Percentiles rank a stretch among this genome's conserved stretches.
Conservation (phyloP, 2,113 vertebrate species). For the Cololabis saira region DNA sequence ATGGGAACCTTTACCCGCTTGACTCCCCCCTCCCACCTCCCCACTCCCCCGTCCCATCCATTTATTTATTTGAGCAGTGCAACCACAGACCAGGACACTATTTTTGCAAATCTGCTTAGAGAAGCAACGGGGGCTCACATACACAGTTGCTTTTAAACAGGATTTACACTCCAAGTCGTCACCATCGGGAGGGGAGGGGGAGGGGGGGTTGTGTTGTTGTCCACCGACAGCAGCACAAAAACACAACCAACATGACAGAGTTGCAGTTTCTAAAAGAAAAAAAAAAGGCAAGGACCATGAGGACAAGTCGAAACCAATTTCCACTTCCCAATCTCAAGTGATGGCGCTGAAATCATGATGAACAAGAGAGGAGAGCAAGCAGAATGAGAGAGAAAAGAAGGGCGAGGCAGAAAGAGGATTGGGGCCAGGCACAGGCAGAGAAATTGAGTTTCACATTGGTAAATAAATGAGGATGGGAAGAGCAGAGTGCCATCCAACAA, state of each 20-base stretch:
- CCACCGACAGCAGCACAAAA: constrained; percentile 38
- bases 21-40: constrained; percentile 24
- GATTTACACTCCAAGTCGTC: constrained; percentile 66
- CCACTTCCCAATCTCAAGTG: constrained; percentile 51
- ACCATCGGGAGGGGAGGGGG: constrained; percentile 37
- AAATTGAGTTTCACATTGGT: constrained; percentile 71
- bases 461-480: constrained; percentile 70
- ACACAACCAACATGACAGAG: neutral
- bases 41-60: constrained; percentile 36
- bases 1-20: constrained; percentile 56
- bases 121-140: constrained; percentile 47
- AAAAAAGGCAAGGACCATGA: constrained; percentile 44
- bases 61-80: constrained; percentile 54
- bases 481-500: constrained; percentile 58
- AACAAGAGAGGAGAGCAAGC: constrained; percentile 41
- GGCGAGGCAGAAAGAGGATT: constrained; percentile 37
- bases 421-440: constrained; percentile 50
- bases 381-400: constrained; percentile 35
- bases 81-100: constrained; percentile 21
- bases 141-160: constrained; percentile 64
- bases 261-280: constrained; percentile 7
- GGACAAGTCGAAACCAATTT: constrained; percentile 64
- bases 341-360: constrained; percentile 53
- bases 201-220: constrained; percentile 43
- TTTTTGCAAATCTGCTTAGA: constrained; percentile 63